A percentile compares a stretch with the other conserved stretches of the same genome.
Conservation (phyloP, 2,888 invertebrate genomes). For the Scaptomyza flava region DNA sequence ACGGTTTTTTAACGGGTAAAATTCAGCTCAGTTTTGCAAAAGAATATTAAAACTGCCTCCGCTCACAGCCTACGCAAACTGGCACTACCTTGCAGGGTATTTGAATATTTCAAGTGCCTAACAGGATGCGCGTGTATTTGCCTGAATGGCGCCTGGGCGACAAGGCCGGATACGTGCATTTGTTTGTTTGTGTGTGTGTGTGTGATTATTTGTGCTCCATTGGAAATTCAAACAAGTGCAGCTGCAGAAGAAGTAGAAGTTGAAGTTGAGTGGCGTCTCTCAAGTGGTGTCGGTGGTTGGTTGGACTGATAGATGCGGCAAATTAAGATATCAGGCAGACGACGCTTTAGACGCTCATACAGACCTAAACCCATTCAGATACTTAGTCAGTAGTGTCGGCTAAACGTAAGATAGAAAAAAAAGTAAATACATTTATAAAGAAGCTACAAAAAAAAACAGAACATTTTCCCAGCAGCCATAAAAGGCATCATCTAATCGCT, state of each 20-base stretch:
- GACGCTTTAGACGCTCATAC: slow-evolving; percentile 59
- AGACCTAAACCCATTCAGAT: slow-evolving; percentile 53
- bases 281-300: slow-evolving; percentile 42
- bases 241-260: slow-evolving; percentile 43
- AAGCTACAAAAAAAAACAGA: slow-evolving; percentile 1
- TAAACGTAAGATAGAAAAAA: slow-evolving; percentile 21
- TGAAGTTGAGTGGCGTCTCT: slow-evolving; percentile 62
- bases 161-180: slow-evolving; percentile 67
- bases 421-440: neutral
- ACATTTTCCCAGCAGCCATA: slow-evolving; percentile 53
- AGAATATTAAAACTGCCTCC: too few relatives aligned
- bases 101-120: slow-evolving; percentile 52
- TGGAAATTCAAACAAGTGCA: slow-evolving; percentile 78
- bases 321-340: slow-evolving; percentile 78
- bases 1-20: too few relatives aligned
- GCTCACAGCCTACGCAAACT: neutral
- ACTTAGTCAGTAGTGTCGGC: slow-evolving; percentile 46
- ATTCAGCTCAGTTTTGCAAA: too few relatives aligned
- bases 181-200: slow-evolving; percentile 15
- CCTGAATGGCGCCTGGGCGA: slow-evolving; percentile 55
- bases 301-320: slow-evolving; percentile 61
- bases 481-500: slow-evolving; percentile 81
- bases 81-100: slow-evolving; percentile 32
- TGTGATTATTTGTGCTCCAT: slow-evolving; percentile 26
- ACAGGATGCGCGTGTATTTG: slow-evolving; percentile 74